Percentiles rank a stretch among this genome's conserved stretches.
phyloP scores from a whole-genome alignment of 2,888 invertebrate genomes.

The Phytoseiulus persimilis region DNA sequence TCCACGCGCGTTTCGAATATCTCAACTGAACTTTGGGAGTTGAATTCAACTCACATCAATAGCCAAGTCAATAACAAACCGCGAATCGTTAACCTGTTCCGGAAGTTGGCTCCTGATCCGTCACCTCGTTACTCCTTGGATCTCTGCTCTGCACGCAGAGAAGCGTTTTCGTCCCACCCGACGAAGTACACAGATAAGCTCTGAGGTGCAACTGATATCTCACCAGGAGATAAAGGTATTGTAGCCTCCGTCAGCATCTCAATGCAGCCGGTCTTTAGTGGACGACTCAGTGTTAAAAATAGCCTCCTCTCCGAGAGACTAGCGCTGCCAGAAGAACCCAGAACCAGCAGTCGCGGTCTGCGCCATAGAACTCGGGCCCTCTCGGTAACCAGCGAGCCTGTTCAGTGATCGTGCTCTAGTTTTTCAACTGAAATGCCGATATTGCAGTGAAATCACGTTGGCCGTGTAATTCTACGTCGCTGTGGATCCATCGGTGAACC shows the following conservation, averaged over 20 bases:
- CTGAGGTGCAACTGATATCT: neutral
- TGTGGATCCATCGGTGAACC: neutral
- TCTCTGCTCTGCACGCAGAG: neutral
- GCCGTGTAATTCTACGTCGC: neutral
- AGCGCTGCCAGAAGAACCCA: neutral
- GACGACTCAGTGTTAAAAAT: neutral
- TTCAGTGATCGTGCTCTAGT: neutral
- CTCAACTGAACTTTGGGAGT: too few species aligned
- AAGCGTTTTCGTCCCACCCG: neutral
- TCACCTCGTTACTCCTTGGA: too few species aligned
- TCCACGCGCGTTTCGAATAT: too few species aligned
- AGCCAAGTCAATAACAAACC: too few species aligned
- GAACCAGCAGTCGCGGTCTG: neutral
- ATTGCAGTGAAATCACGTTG: neutral
- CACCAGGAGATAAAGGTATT: neutral
- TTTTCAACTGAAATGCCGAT: neutral
- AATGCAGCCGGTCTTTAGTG: neutral
- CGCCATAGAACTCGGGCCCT: conserved; percentile 5
- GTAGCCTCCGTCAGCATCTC: neutral
- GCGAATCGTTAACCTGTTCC: too few species aligned
- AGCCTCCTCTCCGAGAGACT: neutral
- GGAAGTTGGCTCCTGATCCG: too few species aligned
- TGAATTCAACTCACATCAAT: too few species aligned
- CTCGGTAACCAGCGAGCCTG: neutral
- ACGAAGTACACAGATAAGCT: neutral